Percentiles rank a stretch among this genome's conserved stretches.
phyloP scores from a whole-genome alignment of 2,113 vertebrate genomes.

The Oriolus oriolus region DNA sequence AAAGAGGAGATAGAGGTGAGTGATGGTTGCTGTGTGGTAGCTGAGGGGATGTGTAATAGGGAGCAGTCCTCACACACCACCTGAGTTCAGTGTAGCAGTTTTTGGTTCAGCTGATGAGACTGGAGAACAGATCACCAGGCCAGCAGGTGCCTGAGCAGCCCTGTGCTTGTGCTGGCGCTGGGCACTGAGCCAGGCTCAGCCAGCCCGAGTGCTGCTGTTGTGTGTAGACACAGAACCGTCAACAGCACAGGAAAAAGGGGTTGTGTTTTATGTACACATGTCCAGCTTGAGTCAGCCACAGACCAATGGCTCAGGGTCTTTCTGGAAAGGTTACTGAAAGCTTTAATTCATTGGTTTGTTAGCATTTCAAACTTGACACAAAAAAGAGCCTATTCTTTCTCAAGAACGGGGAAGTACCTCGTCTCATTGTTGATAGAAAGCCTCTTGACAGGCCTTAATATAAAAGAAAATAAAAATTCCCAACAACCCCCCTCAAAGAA shows the following conservation, averaged over 20 bases:
- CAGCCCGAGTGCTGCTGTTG: not conserved
- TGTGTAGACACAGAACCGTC: not conserved
- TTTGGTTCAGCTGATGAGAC: not conserved
- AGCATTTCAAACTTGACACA: constrained; percentile 49
- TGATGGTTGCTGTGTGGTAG: not conserved
- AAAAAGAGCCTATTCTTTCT: constrained; percentile 35
- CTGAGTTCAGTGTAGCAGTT: not conserved
- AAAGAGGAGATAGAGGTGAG: constrained; percentile 76
- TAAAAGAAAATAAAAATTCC: not conserved
- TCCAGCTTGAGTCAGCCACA: not conserved
- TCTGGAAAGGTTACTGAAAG: constrained; percentile 4
- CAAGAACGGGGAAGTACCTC: not conserved
- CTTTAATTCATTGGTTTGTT: constrained; percentile 52
- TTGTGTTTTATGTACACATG: constrained; percentile 44
- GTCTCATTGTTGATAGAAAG: not conserved
- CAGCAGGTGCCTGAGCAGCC: not conserved
- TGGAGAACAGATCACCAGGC: not conserved
- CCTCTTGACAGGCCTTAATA: not conserved
- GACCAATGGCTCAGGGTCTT: not conserved
- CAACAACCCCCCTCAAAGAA: not conserved
- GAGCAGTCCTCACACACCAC: not conserved
- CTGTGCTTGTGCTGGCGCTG: not conserved
- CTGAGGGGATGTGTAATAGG: accelerated
- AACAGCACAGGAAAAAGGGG: not conserved
- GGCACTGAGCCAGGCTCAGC: not conserved